Evolutionary conservation across 2,113 vertebrate species (phyloP), one percentile per base, ranked within the genome.

Genomic region (Percopsis transmontana): DNA sequence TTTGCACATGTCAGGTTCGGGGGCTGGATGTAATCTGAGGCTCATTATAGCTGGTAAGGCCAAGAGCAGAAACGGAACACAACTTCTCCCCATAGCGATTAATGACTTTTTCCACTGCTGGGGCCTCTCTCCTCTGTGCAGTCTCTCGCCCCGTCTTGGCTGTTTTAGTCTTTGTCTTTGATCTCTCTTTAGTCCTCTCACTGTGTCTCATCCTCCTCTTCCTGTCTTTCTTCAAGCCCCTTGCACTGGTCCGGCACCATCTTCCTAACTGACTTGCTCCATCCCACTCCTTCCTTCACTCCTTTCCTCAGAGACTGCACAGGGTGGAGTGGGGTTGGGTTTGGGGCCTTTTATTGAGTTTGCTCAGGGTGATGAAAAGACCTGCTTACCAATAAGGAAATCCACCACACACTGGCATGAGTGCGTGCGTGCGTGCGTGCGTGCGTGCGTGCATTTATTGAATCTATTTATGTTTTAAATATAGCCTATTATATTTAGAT

Each of bases 1-100:
- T 89, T 90, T 89, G 84, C 89, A 82, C 87, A 89, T 91, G 88
- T 91, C 87, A 90, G 84, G 88, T 85, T 90, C 84, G 83, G 80
- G 82, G 76, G 85, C 71, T 83, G 82, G 84, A 85, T 90, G 85
- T 90, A 89, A 90, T 90, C 87, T 87, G 82, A 87, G 81, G 70
- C 88, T 92, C 91, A 90, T 92, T 92, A 92, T 82, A 85, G 88
- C 84, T 79, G 80, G 84, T 83, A 80, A 87, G 81, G 84, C 81
- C 79, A 70, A 90, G 77, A 88, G 86, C 86, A 85, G 83, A 80
- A 87, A 87, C 76, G 82, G 83, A 92, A 89, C 87, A 88, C 81
- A 90, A 85, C 88, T 88, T 90, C 88, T 84, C 85, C 90, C 89
- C 73, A 80, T 87, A 90, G 90, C 83, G 44, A 66, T 86, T 85